Base-by-base conservation (phyloP, 1,140 invertebrate species). In the Laupala kohalensis region DNA sequence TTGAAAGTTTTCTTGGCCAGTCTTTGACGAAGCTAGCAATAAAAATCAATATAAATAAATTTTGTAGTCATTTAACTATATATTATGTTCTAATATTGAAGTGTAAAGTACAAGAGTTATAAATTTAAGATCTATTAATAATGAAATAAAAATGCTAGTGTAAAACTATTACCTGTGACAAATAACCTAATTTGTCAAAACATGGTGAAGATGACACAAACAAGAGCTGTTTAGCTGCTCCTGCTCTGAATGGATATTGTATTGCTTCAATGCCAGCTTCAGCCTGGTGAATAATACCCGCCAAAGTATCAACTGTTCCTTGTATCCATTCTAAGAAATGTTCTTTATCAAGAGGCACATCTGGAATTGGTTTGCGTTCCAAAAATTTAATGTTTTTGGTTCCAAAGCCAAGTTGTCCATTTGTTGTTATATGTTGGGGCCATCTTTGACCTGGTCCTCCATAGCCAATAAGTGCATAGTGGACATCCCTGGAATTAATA, bases 401-500 rank as follows among this genome's bases (percentile, higher is more conserved):
- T 28, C 72, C 71, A 37, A 67, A 74, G 19, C 9, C 63, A 15
- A 73, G 24, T 64, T 75, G 30, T 24, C 76, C 76, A 67, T 75
- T 71, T 25, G 72, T 73, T 19, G 74, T 75, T 63, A 72, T 71
- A 26, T 71, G 37, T 19, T 69, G 19, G 1, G 73, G 70, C 66
- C 70, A 70, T 28, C 67, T 26, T 30, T 68, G 64, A 64, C 69
- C 30, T 4, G 75, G 75, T 9, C 29, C 70, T 64, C 73, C 74
- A 64, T 53, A 74, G 23, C 75, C 75, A 26, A 76, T 63, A 3
- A 75, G 65, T 25, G 67, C 53, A 67, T 74, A 72, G 26, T 73
- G 67, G 15, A 76, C 74, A 72, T 76, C 76, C 29, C 75, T 76
- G 29, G 62, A 74, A 72, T 53, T 53, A n/a, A n/a, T n/a, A n/a